Evolutionary conservation across 2,797 vertebrate species (phyloP).

Genomic region (Mormyrus proboscirostris): DNA sequence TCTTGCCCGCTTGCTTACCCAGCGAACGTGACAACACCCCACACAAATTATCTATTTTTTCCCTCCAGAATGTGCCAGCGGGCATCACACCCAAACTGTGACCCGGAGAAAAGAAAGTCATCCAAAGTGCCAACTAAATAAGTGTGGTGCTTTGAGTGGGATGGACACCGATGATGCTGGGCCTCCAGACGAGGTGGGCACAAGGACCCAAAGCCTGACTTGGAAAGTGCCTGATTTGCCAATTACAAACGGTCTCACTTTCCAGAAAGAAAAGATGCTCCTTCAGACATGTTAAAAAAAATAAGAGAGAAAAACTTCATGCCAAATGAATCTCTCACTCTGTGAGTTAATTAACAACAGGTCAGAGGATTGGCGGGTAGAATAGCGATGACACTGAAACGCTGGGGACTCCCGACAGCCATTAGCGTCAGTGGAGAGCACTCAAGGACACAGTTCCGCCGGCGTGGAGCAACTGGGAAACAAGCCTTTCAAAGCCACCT

Average conservation of each 20-base stretch:
- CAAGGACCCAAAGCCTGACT: background rate
- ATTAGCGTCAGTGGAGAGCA: constrained; percentile 3
- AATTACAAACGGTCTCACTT: background rate
- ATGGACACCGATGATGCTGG: background rate
- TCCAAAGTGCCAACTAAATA: background rate
- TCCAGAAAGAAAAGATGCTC: background rate
- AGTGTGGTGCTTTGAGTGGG: background rate
- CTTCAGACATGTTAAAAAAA: background rate
- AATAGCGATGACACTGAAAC: too few relatives aligned
- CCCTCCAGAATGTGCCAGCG: background rate
- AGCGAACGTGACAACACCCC: background rate
- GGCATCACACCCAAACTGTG: background rate
- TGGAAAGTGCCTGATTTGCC: background rate
- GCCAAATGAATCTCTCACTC: background rate
- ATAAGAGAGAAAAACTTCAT: background rate
- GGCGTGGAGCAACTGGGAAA: background rate
- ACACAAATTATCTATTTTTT: background rate
- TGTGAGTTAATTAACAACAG: constrained; percentile 12
- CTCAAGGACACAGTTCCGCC: background rate
- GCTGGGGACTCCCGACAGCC: background rate
- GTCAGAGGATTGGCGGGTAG: background rate
- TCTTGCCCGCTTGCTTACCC: too few relatives aligned
- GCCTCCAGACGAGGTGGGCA: background rate
- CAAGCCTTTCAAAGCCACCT: background rate
- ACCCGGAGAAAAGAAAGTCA: background rate